Percentiles rank a stretch among this genome's conserved stretches.
phyloP scores from a whole-genome alignment of 2,797 vertebrate genomes.

The Chrysolophus pictus region DNA sequence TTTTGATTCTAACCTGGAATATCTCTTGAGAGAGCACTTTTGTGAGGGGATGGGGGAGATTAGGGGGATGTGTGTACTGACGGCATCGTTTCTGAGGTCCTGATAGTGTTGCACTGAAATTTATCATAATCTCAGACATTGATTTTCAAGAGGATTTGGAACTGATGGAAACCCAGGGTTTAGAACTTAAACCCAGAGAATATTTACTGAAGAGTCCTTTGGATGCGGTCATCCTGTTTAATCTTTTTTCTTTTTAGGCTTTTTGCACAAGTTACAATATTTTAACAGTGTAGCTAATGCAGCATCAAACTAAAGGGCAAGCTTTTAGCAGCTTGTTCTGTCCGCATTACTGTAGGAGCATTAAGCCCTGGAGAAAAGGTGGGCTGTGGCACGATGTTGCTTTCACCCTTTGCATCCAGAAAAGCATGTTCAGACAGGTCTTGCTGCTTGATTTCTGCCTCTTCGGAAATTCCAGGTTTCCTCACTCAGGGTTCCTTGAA shows the following conservation, averaged over 20 bases:
- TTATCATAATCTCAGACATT: background rate
- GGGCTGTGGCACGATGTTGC: background rate
- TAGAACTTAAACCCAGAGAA: background rate
- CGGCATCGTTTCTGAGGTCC: background rate
- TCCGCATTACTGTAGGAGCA: background rate
- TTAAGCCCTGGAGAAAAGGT: background rate
- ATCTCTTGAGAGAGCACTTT: background rate
- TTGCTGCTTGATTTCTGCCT: background rate
- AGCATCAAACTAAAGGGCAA: background rate
- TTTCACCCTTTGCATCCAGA: background rate
- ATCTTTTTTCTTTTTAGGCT: background rate
- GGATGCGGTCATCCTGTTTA: background rate
- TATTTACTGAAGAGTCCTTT: background rate
- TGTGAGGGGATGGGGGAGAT: background rate
- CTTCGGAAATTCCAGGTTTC: background rate
- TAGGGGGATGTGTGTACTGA: background rate
- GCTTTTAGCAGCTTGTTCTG: background rate
- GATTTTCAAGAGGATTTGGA: background rate
- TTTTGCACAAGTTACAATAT: background rate
- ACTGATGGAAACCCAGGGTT: background rate
- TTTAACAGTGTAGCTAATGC: background rate
- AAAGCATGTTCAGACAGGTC: fast-evolving
- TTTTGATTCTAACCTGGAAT: background rate
- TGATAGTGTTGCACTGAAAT: background rate
- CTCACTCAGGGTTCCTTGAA: background rate